Conservation (phyloP, 2,888 invertebrate genomes). For the Harpagoxenus sublaevis region DNA sequence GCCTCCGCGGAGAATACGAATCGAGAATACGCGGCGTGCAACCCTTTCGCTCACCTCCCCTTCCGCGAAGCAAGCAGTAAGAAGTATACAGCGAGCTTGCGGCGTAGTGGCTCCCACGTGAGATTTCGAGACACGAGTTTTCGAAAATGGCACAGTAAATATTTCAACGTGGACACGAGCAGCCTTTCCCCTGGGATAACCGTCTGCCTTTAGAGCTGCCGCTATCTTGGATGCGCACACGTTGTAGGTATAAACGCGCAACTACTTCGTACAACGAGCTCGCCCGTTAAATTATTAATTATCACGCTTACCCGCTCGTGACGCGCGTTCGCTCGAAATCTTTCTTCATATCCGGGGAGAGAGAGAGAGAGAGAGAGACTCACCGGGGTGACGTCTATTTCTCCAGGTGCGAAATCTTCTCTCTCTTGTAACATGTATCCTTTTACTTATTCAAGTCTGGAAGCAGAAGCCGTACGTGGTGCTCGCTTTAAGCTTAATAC, state of each 20-base stretch:
- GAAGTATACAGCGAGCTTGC: conserved; percentile 7
- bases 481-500: conserved; percentile 26
- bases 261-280: conserved; percentile 28
- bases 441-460: background rate
- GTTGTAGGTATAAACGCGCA: conserved; percentile 48
- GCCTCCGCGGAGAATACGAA: conserved; percentile 48
- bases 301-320: background rate
- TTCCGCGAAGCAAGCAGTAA: background rate
- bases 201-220: conserved; percentile 62
- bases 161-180: conserved; percentile 71
- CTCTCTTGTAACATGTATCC: background rate
- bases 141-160: conserved; percentile 73
- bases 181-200: conserved; percentile 60
- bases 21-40: conserved; percentile 17
- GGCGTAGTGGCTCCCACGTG: conserved; percentile 38
- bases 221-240: conserved; percentile 36
- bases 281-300: conserved; percentile 42
- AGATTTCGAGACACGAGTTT: conserved; percentile 67
- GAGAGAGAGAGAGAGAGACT: background rate
- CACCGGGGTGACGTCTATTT: background rate
- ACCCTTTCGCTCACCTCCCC: conserved; percentile 25
- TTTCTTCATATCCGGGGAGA: background rate
- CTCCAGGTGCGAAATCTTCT: background rate
- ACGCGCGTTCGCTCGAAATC: conserved; percentile 9
- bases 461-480: conserved; percentile 22